Conservation (phyloP, 2,888 invertebrate genomes). For the Gerris lacustris region DNA sequence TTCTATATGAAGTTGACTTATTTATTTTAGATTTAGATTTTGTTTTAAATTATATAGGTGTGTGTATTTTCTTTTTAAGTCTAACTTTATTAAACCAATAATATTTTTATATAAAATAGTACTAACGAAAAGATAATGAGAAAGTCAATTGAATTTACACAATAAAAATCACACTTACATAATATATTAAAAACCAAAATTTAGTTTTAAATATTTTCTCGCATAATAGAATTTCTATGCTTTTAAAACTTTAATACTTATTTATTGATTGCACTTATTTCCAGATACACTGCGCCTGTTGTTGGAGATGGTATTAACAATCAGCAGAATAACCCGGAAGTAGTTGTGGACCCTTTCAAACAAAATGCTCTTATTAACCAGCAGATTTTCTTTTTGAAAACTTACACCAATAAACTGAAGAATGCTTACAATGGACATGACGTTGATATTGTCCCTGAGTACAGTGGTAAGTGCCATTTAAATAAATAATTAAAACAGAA, state of each 20-base stretch:
- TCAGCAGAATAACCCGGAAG: constrained; percentile 58
- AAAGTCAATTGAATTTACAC: too few relatives aligned
- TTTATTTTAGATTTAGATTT: too few relatives aligned
- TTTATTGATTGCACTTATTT: neutral
- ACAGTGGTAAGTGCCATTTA: neutral
- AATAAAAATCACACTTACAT: too few relatives aligned
- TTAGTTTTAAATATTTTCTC: too few relatives aligned
- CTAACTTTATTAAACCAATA: too few relatives aligned
- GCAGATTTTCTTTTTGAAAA: constrained; percentile 62
- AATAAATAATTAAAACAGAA: neutral
- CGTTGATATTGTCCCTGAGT: constrained; percentile 54
- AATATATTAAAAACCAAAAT: too few relatives aligned
- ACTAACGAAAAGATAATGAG: too few relatives aligned
- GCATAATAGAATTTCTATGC: too few relatives aligned
- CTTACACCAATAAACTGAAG: constrained; percentile 65
- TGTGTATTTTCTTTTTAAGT: too few relatives aligned
- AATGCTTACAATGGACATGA: constrained; percentile 85
- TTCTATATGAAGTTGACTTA: too few relatives aligned
- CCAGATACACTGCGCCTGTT: constrained; percentile 50
- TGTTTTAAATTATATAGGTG: too few relatives aligned
- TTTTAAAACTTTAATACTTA: neutral
- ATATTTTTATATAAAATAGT: too few relatives aligned
- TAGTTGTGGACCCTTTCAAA: constrained; percentile 38
- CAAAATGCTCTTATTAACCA: constrained; percentile 48
- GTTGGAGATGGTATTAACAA: constrained; percentile 54